phyloP scores from a whole-genome alignment of 2,888 invertebrate genomes.

The Deilephila elpenor region DNA sequence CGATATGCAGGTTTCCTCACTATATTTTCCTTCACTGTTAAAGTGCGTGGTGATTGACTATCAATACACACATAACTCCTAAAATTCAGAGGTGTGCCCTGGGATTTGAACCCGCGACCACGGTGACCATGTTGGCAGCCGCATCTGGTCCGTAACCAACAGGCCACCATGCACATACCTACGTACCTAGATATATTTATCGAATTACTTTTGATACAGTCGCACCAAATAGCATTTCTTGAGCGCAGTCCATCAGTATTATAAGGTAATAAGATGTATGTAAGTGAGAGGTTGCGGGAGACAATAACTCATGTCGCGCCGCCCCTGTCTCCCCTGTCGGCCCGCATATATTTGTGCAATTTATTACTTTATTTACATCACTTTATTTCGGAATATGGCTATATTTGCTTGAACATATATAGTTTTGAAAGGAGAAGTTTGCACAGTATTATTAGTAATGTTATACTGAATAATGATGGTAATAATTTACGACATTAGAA shows the following conservation, averaged over 20 bases:
- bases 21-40: too few species aligned
- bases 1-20: too few species aligned
- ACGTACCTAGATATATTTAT: too few species aligned
- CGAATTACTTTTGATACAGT: not conserved
- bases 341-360: conserved; percentile 21
- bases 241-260: conserved; percentile 11
- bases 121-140: too few species aligned
- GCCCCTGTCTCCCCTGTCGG: conserved; percentile 1
- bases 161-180: too few species aligned
- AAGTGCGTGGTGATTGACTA: too few species aligned
- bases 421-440: not conserved
- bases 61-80: too few species aligned
- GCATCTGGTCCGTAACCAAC: too few species aligned
- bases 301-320: conserved; percentile 18
- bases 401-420: not conserved
- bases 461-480: not conserved
- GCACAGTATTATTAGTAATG: not conserved
- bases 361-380: conserved; percentile 25
- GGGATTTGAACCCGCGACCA: too few species aligned
- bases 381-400: conserved; percentile 2
- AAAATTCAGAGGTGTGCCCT: too few species aligned
- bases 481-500: too few species aligned
- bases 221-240: not conserved
- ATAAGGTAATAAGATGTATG: conserved; percentile 24
- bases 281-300: conserved; percentile 8